phyloP scores from a whole-genome alignment of 2,113 vertebrate species.

The Recurvirostra avosetta region DNA sequence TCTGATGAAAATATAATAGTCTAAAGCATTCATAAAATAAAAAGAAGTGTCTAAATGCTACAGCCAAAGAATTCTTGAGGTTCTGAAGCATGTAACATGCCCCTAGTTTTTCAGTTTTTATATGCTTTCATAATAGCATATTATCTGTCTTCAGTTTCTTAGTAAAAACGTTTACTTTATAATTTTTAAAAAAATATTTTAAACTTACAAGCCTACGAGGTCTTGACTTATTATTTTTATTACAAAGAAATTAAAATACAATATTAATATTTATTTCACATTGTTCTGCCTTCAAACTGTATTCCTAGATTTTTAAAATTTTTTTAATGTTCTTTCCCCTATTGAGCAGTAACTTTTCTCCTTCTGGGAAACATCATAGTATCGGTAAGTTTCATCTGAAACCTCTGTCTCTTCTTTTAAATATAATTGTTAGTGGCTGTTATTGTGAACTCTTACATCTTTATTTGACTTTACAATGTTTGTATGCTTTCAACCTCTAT shows the following conservation, averaged over 20 bases:
- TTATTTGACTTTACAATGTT: neutral
- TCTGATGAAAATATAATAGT: neutral
- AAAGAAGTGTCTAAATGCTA: neutral
- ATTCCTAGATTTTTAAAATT: accelerated
- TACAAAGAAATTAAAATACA: neutral
- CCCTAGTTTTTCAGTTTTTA: neutral
- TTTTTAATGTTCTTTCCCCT: neutral
- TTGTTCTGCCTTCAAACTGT: neutral
- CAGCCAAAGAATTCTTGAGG: neutral
- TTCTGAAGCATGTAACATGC: neutral
- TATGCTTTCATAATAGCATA: neutral
- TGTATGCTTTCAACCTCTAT: neutral
- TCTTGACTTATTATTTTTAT: neutral
- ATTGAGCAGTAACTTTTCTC: neutral
- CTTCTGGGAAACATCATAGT: neutral
- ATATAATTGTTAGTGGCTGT: neutral
- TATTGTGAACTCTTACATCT: neutral
- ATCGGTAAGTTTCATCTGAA: neutral
- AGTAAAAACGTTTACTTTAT: neutral
- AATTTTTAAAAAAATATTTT: neutral
- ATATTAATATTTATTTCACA: neutral
- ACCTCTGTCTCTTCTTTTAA: neutral
- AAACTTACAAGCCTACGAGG: neutral
- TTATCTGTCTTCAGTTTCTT: neutral
- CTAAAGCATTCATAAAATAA: neutral